These are phyloP conservation scores for Lordiphosa clarofinis DNA, from an alignment of 1,140 invertebrate species.

Conservation along the genomic window DNA sequence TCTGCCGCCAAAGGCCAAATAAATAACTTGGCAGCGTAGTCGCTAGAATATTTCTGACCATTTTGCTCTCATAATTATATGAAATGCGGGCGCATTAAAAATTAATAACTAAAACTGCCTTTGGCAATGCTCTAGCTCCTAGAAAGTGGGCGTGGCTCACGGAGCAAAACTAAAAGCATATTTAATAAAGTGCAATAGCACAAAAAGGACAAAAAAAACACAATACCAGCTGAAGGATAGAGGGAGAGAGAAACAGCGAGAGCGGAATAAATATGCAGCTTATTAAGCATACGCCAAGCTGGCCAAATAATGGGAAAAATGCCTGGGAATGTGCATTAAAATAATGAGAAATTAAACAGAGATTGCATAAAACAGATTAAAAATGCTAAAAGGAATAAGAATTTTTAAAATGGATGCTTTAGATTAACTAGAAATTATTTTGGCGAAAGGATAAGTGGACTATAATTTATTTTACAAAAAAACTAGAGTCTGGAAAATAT, in stretches of 20 bases:
- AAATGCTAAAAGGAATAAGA: background rate
- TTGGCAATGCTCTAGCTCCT: constrained; percentile 19
- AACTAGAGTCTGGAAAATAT: too few relatives aligned
- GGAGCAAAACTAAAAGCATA: constrained; percentile 44
- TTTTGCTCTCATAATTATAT: constrained; percentile 30
- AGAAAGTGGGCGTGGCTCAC: constrained; percentile 3
- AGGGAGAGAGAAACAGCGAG: constrained; percentile 10
- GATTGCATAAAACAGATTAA: constrained; percentile 22
- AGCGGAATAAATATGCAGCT: constrained; percentile 22
- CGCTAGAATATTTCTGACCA: constrained; percentile 31
- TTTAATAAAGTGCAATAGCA: constrained; percentile 43
- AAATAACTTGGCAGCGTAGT: constrained; percentile 40
- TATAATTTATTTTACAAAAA: too few relatives aligned
- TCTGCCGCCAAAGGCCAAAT: constrained; percentile 42
- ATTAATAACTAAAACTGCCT: constrained; percentile 55
- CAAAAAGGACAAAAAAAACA: constrained; percentile 32
- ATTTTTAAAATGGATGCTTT: too few relatives aligned
- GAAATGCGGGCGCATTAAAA: constrained; percentile 53
- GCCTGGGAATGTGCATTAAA: constrained; percentile 41
- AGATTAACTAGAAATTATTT: too few relatives aligned
- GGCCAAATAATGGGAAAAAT: constrained; percentile 34
- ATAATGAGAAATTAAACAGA: constrained; percentile 44
- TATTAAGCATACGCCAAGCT: constrained; percentile 45
- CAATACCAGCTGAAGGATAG: constrained; percentile 6
- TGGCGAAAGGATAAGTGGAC: too few relatives aligned